These are phyloP conservation scores for Brevimyrus niger DNA, from an alignment of 2,113 vertebrate species.

Conservation along the genomic window DNA sequence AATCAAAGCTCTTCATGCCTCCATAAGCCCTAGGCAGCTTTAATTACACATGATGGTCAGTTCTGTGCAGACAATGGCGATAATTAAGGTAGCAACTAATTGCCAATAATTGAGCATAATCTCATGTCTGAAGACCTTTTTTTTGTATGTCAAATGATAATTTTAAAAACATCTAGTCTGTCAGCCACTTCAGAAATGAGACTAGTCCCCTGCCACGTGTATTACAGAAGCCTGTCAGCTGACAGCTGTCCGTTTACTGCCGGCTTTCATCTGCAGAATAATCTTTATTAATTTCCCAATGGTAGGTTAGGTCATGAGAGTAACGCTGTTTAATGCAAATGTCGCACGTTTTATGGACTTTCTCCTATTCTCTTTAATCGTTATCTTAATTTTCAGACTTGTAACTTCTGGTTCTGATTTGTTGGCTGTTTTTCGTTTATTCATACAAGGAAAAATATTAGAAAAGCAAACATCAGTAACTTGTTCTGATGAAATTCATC, in stretches of 20 bases:
- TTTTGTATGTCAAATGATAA: neutral
- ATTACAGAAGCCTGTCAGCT: neutral
- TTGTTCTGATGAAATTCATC: neutral
- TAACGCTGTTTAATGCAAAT: neutral
- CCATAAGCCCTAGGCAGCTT: neutral
- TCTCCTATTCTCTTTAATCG: neutral
- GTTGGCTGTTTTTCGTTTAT: neutral
- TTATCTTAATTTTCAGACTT: neutral
- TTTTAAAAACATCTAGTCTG: neutral
- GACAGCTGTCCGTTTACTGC: neutral
- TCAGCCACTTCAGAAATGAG: neutral
- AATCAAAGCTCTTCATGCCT: neutral
- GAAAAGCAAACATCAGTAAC: neutral
- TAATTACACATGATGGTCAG: neutral
- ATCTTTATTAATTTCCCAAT: neutral
- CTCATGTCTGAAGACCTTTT: conserved; percentile 2
- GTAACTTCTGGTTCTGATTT: neutral
- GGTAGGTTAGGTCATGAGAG: neutral
- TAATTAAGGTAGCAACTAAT: conserved; percentile 1
- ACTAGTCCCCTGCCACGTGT: neutral
- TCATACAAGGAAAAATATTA: neutral
- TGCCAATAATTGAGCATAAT: conserved; percentile 8
- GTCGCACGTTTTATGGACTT: neutral
- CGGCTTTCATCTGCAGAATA: neutral
- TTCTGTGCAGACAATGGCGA: neutral